Percentiles rank a stretch among this genome's conserved stretches.
Evolutionary conservation across 2,113 vertebrate species (phyloP).

Genomic region (Phasianus colchicus): DNA sequence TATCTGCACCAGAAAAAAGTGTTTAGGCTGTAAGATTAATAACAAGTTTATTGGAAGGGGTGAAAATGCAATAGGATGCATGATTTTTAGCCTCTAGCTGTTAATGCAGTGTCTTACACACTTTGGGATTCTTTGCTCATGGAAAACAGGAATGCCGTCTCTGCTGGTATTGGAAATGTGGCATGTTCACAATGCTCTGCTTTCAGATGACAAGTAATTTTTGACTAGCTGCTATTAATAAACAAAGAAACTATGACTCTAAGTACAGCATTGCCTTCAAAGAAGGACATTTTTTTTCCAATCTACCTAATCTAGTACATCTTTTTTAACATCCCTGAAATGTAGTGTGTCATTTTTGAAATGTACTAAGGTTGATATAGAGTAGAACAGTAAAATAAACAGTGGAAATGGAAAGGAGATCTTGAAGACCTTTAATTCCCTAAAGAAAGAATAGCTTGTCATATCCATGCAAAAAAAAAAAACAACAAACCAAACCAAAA

Average conservation of each 20-base stretch:
- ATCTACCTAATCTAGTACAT: background rate
- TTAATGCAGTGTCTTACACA: conserved; percentile 5
- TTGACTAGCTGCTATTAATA: conserved; percentile 25
- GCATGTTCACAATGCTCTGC: background rate
- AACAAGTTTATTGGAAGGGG: conserved; percentile 37
- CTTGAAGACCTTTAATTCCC: background rate
- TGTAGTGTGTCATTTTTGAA: background rate
- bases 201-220: conserved; percentile 17
- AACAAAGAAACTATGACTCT: background rate
- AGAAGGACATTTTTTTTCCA: background rate
- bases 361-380: background rate
- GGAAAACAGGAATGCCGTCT: background rate
- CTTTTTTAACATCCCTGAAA: background rate
- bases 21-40: conserved; percentile 38
- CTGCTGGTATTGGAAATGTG: background rate
- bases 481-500: background rate
- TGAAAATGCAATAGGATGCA: conserved; percentile 44
- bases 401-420: background rate
- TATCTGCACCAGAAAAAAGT: conserved; percentile 41
- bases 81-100: conserved; percentile 34
- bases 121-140: background rate
- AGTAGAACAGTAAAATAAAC: background rate
- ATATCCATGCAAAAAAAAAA: background rate
- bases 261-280: background rate
- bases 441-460: background rate